Evolutionary conservation across 2,888 invertebrate genomes (phyloP).

Genomic region (Metellina segmentata): DNA sequence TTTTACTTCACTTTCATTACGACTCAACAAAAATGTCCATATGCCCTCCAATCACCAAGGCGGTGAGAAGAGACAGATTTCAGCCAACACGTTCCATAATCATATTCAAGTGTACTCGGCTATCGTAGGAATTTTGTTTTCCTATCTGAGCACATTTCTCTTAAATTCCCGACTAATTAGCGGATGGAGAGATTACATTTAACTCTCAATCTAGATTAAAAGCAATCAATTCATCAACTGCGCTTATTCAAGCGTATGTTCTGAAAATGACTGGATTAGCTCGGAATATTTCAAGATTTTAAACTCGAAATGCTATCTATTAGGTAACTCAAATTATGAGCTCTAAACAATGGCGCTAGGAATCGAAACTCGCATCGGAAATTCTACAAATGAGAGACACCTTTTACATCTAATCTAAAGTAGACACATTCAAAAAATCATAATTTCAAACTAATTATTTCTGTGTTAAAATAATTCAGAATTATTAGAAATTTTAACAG

Average conservation of each 20-base stretch:
- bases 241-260: neutral
- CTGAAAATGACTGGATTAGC: neutral
- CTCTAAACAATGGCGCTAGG: no score
- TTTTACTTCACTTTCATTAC: no score
- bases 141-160: neutral
- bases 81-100: neutral
- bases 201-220: conserved; percentile 1
- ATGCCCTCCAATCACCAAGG: neutral
- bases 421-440: no score
- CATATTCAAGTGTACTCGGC: neutral
- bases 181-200: neutral
- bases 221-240: neutral
- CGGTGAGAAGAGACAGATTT: neutral
- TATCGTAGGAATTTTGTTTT: neutral
- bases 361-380: no score
- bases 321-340: neutral
- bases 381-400: no score
- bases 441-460: no score
- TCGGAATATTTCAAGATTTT: neutral
- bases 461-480: no score
- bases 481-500: no score
- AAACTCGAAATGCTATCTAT: neutral
- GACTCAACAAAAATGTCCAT: no score
- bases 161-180: neutral
- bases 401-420: no score